phyloP scores from a whole-genome alignment of 2,888 invertebrate species.

The Spodoptera exigua region DNA sequence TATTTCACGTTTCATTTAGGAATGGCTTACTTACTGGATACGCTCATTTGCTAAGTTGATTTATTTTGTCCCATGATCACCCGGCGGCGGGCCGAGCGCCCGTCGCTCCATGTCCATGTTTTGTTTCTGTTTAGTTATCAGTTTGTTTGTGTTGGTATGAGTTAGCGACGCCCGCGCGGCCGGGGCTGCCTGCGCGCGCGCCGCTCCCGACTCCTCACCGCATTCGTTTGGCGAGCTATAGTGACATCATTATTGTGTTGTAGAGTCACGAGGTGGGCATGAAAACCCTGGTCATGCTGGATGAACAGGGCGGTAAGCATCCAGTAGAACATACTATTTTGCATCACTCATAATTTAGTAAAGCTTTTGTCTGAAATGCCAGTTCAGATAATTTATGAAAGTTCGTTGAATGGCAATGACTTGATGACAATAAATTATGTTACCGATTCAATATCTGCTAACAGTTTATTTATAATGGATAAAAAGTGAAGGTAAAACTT shows the following conservation, averaged over 20 bases:
- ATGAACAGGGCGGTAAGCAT: slow-evolving; percentile 99
- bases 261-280: slow-evolving; percentile 99
- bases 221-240: slow-evolving; percentile 88
- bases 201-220: slow-evolving; percentile 76
- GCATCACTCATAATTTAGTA: slow-evolving; percentile 87
- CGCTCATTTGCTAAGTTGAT: slow-evolving; percentile 86
- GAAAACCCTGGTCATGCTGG: slow-evolving; percentile 99
- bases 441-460: slow-evolving; percentile 81
- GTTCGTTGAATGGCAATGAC: slow-evolving; percentile 82
- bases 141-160: slow-evolving; percentile 82
- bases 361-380: slow-evolving; percentile 87
- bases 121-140: slow-evolving; percentile 83
- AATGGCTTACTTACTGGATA: slow-evolving; percentile 87
- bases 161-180: slow-evolving; percentile 75
- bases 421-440: slow-evolving; percentile 70
- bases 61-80: slow-evolving; percentile 73
- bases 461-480: slow-evolving; percentile 84
- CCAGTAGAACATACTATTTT: slow-evolving; percentile 87
- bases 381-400: slow-evolving; percentile 82
- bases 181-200: slow-evolving; percentile 65
- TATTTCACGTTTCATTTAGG: slow-evolving; percentile 86
- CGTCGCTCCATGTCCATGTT: slow-evolving; percentile 73
- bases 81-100: slow-evolving; percentile 63
- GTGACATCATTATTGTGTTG: slow-evolving; percentile 91
- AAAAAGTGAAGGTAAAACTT: slow-evolving; percentile 80